Evolutionary conservation across 2,113 vertebrate genomes (phyloP), one percentile per base, ranked within the genome.

Genomic region (Spilogale gracilis): DNA sequence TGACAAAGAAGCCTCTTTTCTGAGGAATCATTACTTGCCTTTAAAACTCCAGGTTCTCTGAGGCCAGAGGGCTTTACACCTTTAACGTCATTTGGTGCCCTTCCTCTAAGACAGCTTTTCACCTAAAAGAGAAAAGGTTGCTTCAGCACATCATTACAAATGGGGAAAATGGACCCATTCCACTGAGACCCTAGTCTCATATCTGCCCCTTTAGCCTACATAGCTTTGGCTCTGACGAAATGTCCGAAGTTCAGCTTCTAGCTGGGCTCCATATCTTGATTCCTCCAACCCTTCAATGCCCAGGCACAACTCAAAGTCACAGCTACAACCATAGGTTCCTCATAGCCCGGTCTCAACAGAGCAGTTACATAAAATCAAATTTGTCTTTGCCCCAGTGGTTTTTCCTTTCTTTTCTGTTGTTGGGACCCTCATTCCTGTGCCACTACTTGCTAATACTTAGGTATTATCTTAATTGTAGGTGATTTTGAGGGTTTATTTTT

Each of bases 1-100:
- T 45, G 78, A 98, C 98, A 98, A 98, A 97, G 98, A 95, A 88
- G 91, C 93, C 71, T 97, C 94, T 98, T 88, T 98, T 97, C 96
- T 97, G 83, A 74, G 95, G 56, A 91, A 87, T 89, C 83, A 65
- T 76, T 87, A 71, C 63, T 96, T 73, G 79, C 84, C 90, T 97
- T 97, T 96, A 76, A 94, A 95, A 86, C 80, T 32, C 21, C 54
- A 92, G 88, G 92, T 89, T 95, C 87, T 63, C 84, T 69, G 81
- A 79, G 69, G 87, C 80, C 88, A 52, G 65, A 74, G 88, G 87
- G 81, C 48, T 92, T 89, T 91, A 76, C 3, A 38, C 11, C 6
- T 21, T 43, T 63, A 91, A 48, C 74, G 45, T 63, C n/a, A 48
- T 63, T 76, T 21, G 23, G 67, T 63, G 67, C 58, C 58, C 76